phyloP scores from a whole-genome alignment of 2,113 vertebrate genomes.

The Barbus barbus region DNA sequence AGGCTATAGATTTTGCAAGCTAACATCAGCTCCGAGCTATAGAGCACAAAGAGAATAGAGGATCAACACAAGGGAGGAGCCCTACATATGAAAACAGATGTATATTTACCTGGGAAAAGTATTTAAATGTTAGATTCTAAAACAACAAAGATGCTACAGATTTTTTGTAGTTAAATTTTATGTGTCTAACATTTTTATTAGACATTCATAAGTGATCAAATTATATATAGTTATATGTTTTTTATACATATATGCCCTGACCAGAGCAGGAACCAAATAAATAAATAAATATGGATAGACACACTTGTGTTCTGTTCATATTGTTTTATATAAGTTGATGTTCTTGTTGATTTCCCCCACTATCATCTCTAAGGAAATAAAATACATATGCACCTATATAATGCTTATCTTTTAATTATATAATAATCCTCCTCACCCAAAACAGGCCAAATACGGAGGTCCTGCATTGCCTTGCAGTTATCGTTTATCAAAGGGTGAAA shows the following conservation, averaged over 20 bases:
- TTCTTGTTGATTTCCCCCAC: too few species aligned
- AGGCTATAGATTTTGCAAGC: conserved; percentile 39
- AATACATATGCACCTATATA: background rate
- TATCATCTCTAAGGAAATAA: too few species aligned
- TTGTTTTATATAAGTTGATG: too few species aligned
- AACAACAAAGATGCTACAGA: background rate
- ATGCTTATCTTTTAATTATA: background rate
- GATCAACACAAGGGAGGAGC: too few species aligned
- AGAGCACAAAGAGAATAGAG: background rate
- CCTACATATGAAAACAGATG: background rate
- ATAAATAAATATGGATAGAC: background rate
- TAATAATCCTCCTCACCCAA: background rate
- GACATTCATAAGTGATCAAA: background rate
- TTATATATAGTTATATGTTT: background rate
- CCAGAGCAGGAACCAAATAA: background rate
- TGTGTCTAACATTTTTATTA: background rate
- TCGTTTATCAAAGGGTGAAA: background rate
- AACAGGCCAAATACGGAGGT: background rate
- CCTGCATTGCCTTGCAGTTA: too few species aligned
- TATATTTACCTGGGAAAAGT: background rate
- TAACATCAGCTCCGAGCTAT: conserved; percentile 27
- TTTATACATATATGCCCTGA: background rate
- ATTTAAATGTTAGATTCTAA: background rate
- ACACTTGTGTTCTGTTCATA: background rate
- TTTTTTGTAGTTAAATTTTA: background rate